phyloP scores from a whole-genome alignment of 2,113 vertebrate species.

The Alexandromys fortis region DNA sequence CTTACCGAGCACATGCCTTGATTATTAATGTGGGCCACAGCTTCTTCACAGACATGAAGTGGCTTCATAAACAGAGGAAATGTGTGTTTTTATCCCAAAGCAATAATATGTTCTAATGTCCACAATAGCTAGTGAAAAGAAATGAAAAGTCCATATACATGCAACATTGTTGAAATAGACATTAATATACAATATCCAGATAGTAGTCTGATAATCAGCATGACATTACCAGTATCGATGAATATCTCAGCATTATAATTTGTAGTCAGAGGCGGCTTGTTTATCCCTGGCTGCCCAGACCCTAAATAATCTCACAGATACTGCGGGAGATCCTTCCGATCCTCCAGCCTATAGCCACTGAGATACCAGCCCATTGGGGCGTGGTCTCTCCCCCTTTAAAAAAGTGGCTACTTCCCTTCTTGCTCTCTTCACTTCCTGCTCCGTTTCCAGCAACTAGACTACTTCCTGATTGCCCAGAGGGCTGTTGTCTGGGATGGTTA shows the following conservation, averaged over 20 bases:
- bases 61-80: constrained; percentile 37
- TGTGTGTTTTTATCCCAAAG: not conserved
- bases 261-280: too few relatives aligned
- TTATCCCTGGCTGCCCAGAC: too few relatives aligned
- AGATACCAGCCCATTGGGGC: too few relatives aligned
- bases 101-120: not conserved
- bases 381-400: too few relatives aligned
- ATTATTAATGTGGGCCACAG: not conserved
- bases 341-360: too few relatives aligned
- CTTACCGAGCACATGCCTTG: not conserved
- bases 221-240: not conserved
- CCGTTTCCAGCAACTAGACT: too few relatives aligned
- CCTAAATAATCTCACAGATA: too few relatives aligned
- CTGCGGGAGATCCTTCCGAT: too few relatives aligned
- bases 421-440: too few relatives aligned
- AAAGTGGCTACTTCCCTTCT: too few relatives aligned
- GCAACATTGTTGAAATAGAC: not conserved
- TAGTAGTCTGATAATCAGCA: constrained; percentile 7
- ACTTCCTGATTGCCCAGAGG: too few relatives aligned
- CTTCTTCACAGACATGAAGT: constrained; percentile 17
- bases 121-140: not conserved
- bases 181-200: not conserved
- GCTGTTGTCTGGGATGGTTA: too few relatives aligned
- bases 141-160: not conserved
- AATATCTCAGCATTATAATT: not conserved